Evolutionary conservation across 2,888 invertebrate genomes (phyloP), one percentile per base, ranked within the genome.

Genomic region (Melikaiella ostensackeni): DNA sequence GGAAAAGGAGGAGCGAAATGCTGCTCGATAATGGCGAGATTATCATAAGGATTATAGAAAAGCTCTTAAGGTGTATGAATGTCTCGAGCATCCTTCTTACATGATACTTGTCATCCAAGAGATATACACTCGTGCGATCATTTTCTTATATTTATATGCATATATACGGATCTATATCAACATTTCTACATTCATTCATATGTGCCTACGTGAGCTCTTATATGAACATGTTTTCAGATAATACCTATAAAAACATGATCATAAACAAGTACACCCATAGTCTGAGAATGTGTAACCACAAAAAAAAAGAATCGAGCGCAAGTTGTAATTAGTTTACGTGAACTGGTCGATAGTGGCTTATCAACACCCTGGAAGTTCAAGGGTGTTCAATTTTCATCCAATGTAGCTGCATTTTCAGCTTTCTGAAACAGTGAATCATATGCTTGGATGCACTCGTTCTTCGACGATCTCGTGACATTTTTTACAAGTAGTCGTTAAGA

Each of bases 351-450:
- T 21, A 57, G 33, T 13, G 21, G 35, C 74, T 55, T 55, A 55
- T 57, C 77, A 57, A 16, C 38, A 74, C 57, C 74, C 74, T 74
- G 77, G 77, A 77, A 77, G 74, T 63, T 55, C 74, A 77, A 74
- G 74, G 64, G 64, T 63, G 64, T 59, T 57, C 66, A 59, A 11
- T 21, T 8, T 57, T 57, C 24, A 57, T 57, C 13, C 24, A 19
- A 42, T 27, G 8, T 46, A 66, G 19, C 27, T 19, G 66, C 19
- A 66, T 8, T 66, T 19, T 24, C n/a, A 21, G 24, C 24, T 42
- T 24, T 27, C 42, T 24, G 9, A 19, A 42, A 42, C 66, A 66
- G 66, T 66, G 46, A 66, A 66, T 66, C 66, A 66, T 24, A 46
- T 46, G 66, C 66, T 42, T 46, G 42, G 66, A 9, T 66, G 42